phyloP scores from a whole-genome alignment of 2,888 invertebrate genomes.

The Scaptomyza parva region DNA sequence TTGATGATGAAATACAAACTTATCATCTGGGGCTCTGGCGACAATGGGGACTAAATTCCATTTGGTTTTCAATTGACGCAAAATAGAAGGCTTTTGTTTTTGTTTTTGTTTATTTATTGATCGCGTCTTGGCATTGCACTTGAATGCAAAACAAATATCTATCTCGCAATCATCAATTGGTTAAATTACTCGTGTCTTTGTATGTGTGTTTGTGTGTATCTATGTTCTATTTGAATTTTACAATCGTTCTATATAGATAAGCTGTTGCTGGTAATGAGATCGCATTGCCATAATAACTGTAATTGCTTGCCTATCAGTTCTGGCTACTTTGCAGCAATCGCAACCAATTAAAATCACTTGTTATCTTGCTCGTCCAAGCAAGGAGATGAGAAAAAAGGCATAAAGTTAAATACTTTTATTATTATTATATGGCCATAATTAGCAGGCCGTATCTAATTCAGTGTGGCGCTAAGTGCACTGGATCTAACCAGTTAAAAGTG shows the following conservation, averaged over 20 bases:
- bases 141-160: slow-evolving; percentile 27
- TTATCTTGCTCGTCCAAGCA: slow-evolving; percentile 29
- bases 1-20: slow-evolving; percentile 8
- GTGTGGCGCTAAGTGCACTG: slow-evolving; percentile 72
- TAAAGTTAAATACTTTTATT: slow-evolving; percentile 32
- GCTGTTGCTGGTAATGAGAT: slow-evolving; percentile 14
- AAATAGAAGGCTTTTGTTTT: not conserved
- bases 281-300: slow-evolving; percentile 4
- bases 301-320: slow-evolving; percentile 27
- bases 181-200: not conserved
- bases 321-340: slow-evolving; percentile 25
- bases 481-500: slow-evolving; percentile 73
- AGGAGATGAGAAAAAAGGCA: not conserved
- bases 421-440: slow-evolving; percentile 30
- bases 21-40: slow-evolving; percentile 9
- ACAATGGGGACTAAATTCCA: slow-evolving; percentile 7
- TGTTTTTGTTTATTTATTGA: slow-evolving; percentile 28
- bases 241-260: slow-evolving; percentile 35
- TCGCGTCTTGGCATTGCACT: slow-evolving; percentile 46
- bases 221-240: not conserved
- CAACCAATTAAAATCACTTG: slow-evolving; percentile 39
- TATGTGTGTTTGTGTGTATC: not conserved
- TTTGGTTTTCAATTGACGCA: slow-evolving; percentile 32
- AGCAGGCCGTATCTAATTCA: slow-evolving; percentile 49
- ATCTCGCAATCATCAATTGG: slow-evolving; percentile 43